These are phyloP conservation scores for Capitulum mitella DNA, from an alignment of 2,888 invertebrate genomes.

Conservation along the genomic window DNA sequence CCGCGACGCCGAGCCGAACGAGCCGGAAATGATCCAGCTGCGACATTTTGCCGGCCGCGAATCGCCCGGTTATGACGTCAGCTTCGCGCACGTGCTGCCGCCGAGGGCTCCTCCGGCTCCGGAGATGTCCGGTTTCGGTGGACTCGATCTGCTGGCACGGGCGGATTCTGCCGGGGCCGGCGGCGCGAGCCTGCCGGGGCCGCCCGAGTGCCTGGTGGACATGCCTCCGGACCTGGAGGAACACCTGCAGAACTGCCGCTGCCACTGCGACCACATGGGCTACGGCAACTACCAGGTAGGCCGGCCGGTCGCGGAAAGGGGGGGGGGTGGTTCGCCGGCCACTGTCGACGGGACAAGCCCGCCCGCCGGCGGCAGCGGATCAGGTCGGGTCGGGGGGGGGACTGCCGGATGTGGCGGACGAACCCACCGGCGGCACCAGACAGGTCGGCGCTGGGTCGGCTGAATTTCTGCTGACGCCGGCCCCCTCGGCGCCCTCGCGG, in stretches of 20 bases:
- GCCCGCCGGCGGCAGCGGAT: too few species aligned
- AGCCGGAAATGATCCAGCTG: background rate
- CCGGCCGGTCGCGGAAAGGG: background rate
- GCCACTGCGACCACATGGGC: slow-evolving; percentile 88
- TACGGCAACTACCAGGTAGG: slow-evolving; percentile 77
- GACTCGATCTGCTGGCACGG: too few species aligned
- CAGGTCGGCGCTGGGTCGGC: too few species aligned
- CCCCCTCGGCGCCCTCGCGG: too few species aligned
- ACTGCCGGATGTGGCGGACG: too few species aligned
- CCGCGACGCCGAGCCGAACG: background rate
- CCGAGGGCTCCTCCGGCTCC: background rate
- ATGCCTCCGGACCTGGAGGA: slow-evolving; percentile 60
- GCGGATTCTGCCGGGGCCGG: background rate
- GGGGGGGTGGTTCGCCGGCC: too few species aligned
- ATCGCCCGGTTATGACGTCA: background rate
- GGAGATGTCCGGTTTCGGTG: background rate
- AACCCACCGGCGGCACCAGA: too few species aligned
- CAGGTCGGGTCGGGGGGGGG: too few species aligned
- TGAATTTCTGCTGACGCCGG: too few species aligned
- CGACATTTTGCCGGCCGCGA: background rate
- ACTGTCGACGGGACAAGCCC: too few species aligned
- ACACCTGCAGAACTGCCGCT: slow-evolving; percentile 81
- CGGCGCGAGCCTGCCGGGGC: background rate
- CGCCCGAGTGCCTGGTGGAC: background rate
- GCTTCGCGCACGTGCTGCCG: background rate